Evolutionary conservation across 2,113 vertebrate species (phyloP).

Genomic region (Lontra canadensis): DNA sequence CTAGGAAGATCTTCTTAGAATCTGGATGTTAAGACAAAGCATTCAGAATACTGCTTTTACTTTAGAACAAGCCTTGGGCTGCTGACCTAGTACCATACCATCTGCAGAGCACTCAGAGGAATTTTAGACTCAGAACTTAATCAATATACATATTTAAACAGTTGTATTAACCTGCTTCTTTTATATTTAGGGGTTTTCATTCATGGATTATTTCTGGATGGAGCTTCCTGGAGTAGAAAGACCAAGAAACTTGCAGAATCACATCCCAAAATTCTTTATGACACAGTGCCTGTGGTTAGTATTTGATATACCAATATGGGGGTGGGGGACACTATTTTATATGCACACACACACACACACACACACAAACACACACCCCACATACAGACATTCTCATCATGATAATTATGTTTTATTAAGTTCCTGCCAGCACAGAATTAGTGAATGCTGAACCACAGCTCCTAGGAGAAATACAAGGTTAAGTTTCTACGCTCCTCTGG

Average conservation of each 20-base stretch:
- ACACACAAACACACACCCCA: neutral
- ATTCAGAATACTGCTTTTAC: neutral
- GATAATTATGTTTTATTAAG: neutral
- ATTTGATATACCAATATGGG: neutral
- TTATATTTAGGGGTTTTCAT: slow-evolving; percentile 89
- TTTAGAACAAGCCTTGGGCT: neutral
- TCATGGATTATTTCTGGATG: slow-evolving; percentile 90
- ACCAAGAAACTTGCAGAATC: slow-evolving; percentile 90
- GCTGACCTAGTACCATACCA: neutral
- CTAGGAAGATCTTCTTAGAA: neutral
- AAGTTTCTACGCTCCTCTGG: neutral
- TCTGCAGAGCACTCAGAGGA: neutral
- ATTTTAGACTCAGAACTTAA: neutral
- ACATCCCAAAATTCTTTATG: slow-evolving; percentile 91
- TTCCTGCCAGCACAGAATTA: neutral
- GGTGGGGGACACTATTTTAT: neutral
- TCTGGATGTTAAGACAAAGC: neutral
- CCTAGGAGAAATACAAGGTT: neutral
- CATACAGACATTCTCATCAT: neutral
- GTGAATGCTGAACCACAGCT: neutral
- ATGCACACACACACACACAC: neutral
- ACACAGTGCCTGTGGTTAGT: slow-evolving; percentile 91
- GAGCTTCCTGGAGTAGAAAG: slow-evolving; percentile 92
- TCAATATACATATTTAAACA: neutral
- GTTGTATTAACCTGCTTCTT: neutral